A percentile compares a stretch with the other conserved stretches of the same genome.
Evolutionary conservation across 2,888 invertebrate species (phyloP).

Genomic region (Nephrotoma appendiculata): DNA sequence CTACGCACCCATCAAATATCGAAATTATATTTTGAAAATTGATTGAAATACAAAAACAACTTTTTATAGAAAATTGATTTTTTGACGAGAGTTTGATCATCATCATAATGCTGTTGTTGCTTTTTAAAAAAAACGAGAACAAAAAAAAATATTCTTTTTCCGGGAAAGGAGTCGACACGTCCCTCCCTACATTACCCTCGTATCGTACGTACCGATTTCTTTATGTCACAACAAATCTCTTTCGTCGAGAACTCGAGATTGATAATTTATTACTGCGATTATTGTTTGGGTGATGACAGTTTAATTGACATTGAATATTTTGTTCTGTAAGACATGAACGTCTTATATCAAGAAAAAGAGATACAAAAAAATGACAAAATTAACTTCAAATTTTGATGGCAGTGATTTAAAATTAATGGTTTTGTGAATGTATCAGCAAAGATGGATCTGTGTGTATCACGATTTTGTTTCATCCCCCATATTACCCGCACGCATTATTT

Average conservation of each 20-base stretch:
- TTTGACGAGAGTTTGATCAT: neutral
- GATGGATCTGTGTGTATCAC: neutral
- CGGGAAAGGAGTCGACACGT: neutral
- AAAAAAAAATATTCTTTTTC: neutral
- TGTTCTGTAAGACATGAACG: neutral
- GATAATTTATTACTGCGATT: neutral
- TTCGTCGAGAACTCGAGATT: neutral
- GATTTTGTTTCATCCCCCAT: neutral
- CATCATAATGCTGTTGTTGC: neutral
- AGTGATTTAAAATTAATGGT: neutral
- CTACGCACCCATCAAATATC: neutral
- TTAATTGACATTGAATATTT: neutral
- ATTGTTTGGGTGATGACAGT: neutral
- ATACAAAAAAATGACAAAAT: neutral
- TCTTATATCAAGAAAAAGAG: neutral
- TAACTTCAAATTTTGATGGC: neutral
- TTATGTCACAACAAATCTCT: neutral
- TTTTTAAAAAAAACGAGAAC: neutral
- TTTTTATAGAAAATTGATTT: neutral
- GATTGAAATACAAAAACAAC: neutral
- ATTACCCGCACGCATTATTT: neutral
- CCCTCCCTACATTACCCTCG: neutral
- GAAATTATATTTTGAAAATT: neutral
- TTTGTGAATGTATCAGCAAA: neutral
- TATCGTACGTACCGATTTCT: neutral